These are phyloP conservation scores for Aphidius gifuensis DNA, from an alignment of 1,140 invertebrate species.

Conservation along the genomic window DNA sequence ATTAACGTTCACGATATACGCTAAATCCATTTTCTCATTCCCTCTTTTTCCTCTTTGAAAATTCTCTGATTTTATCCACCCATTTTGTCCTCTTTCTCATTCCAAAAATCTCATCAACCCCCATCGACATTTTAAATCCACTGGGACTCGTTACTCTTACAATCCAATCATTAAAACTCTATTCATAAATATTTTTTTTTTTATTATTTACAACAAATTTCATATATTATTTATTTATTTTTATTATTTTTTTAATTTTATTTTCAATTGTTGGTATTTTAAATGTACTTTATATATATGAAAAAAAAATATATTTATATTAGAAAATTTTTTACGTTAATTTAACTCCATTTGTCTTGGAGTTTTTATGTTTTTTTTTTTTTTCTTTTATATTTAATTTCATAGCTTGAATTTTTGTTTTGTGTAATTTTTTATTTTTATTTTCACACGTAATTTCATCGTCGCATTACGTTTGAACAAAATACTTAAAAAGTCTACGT, in stretches of 20 bases:
- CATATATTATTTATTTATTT: neutral
- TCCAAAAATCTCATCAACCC: neutral
- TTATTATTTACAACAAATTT: neutral
- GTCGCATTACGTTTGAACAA: too few relatives aligned
- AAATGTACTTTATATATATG: neutral
- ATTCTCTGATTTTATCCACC: neutral
- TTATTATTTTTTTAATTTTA: neutral
- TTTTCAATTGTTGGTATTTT: neutral
- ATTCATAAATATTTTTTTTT: neutral
- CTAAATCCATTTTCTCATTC: conserved; percentile 6
- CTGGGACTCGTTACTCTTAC: neutral
- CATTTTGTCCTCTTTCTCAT: too few relatives aligned
- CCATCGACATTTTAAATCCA: neutral
- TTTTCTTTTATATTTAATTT: too few relatives aligned
- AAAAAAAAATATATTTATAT: too few relatives aligned
- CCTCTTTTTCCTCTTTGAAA: neutral
- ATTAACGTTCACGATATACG: conserved; percentile 17
- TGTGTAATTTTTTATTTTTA: too few relatives aligned
- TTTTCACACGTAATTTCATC: too few relatives aligned
- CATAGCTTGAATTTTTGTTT: too few relatives aligned
- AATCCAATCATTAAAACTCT: neutral
- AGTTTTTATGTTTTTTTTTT: too few relatives aligned
- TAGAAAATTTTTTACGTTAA: too few relatives aligned
- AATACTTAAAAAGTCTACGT: too few relatives aligned
- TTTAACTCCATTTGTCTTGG: too few relatives aligned